A percentile compares a stretch with the other conserved stretches of the same genome.
Evolutionary conservation across 2,888 invertebrate species (phyloP).

Genomic region (Drosophila infuscata): DNA sequence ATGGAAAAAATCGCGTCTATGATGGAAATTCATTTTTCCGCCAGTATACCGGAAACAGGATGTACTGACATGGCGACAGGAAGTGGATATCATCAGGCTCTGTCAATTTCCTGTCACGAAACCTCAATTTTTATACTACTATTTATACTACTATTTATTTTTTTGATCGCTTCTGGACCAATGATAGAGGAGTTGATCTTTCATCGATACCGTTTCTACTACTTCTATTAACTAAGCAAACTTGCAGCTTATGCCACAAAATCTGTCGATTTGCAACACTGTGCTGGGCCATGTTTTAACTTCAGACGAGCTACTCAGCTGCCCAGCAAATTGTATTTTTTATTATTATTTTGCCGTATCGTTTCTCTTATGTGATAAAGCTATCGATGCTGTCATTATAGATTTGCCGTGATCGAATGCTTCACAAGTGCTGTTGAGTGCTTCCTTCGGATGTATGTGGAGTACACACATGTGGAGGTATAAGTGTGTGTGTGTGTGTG

Average conservation of each 20-base stretch:
- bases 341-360: constrained; percentile 15
- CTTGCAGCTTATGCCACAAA: not conserved
- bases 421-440: constrained; percentile 63
- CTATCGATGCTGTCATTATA: constrained; percentile 72
- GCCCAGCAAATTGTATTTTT: constrained; percentile 27
- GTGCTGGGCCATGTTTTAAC: constrained; percentile 6
- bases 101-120: not conserved
- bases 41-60: not conserved
- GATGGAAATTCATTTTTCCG: not conserved
- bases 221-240: not conserved
- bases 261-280: not conserved
- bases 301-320: constrained; percentile 3
- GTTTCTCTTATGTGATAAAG: constrained; percentile 49
- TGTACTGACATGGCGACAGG: not conserved
- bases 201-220: not conserved
- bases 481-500: constrained; percentile 4
- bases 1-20: not conserved
- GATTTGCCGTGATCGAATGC: constrained; percentile 76
- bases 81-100: not conserved
- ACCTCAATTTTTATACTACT: not conserved
- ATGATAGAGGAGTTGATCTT: not conserved
- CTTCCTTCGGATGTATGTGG: constrained; percentile 2
- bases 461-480: not conserved
- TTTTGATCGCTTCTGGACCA: not conserved
- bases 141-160: not conserved